phyloP scores from a whole-genome alignment of 1,140 invertebrate species.

The Globodera ellingtonae region DNA sequence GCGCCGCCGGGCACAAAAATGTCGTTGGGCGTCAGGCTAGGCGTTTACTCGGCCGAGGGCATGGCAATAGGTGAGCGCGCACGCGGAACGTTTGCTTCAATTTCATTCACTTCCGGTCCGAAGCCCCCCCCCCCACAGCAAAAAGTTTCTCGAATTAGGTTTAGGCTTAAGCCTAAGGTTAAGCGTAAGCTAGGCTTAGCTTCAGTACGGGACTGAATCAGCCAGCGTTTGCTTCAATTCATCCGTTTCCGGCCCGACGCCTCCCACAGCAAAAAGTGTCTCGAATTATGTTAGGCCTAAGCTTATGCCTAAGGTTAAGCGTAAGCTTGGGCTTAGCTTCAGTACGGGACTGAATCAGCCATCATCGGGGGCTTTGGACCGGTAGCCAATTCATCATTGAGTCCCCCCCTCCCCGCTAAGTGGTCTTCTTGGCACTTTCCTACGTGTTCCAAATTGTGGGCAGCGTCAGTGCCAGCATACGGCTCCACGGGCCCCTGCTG shows the following conservation, averaged over 20 bases:
- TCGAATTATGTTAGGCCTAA: too few species aligned
- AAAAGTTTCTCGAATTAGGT: not conserved
- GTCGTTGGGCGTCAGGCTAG: conserved; percentile 2
- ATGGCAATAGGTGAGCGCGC: conserved; percentile 7
- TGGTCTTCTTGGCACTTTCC: conserved; percentile 50
- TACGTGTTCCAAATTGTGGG: conserved; percentile 62
- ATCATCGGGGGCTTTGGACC: not conserved
- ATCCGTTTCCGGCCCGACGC: not conserved
- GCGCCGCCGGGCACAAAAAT: conserved; percentile 9
- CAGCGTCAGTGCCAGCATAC: conserved; percentile 72
- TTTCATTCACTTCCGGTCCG: not conserved
- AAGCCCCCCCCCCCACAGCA: not conserved
- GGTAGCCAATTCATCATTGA: not conserved
- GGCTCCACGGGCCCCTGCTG: conserved; percentile 78
- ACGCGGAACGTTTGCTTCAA: too few species aligned
- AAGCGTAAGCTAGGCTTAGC: too few species aligned
- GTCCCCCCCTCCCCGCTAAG: conserved; percentile 14
- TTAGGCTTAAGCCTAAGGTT: too few species aligned
- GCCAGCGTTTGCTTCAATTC: too few species aligned
- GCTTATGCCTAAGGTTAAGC: too few species aligned
- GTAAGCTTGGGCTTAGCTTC: too few species aligned
- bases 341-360: too few species aligned
- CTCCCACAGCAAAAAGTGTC: not conserved
- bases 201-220: too few species aligned
- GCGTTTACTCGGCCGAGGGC: conserved; percentile 20